Percentiles rank a stretch among this genome's conserved stretches.
Conservation (phyloP, 1,140 invertebrate species). For the Lutraria rhynchaena region DNA sequence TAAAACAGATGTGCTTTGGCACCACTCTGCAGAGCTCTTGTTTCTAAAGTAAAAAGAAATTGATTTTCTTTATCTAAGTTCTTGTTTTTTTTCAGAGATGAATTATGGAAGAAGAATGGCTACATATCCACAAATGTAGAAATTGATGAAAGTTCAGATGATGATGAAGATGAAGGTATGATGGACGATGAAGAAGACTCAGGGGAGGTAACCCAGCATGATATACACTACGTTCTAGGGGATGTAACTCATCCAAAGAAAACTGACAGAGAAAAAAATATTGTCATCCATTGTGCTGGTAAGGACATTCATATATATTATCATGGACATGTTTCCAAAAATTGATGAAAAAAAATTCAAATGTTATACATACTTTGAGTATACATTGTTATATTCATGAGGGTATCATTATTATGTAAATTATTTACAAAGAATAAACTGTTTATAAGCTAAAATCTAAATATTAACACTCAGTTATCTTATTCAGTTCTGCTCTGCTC, state of each 20-base stretch:
- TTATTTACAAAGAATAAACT: not conserved
- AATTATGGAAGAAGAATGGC: slow-evolving; percentile 75
- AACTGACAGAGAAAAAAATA: slow-evolving; percentile 65
- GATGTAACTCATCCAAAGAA: slow-evolving; percentile 79
- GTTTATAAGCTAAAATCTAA: too few species aligned
- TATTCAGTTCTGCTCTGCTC: too few species aligned
- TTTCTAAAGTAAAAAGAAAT: too few species aligned
- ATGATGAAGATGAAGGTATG: slow-evolving; percentile 57
- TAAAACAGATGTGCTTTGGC: too few species aligned
- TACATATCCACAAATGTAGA: slow-evolving; percentile 75
- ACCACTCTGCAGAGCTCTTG: too few species aligned
- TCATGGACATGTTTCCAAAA: too few species aligned
- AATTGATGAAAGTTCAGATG: slow-evolving; percentile 59
- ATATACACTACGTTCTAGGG: slow-evolving; percentile 79
- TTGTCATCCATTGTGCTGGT: slow-evolving; percentile 80
- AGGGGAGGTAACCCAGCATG: slow-evolving; percentile 79
- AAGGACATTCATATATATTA: too few species aligned
- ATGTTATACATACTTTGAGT: too few species aligned
- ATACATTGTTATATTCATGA: not conserved
- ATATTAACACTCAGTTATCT: too few species aligned
- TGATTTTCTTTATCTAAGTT: too few species aligned
- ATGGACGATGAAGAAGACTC: slow-evolving; percentile 76
- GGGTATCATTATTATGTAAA: not conserved
- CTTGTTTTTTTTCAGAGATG: slow-evolving; percentile 68
- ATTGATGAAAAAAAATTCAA: too few species aligned